Evolutionary conservation across 2,888 invertebrate genomes (phyloP), one percentile per base, ranked within the genome.

Genomic region (Prenolepis imparis): DNA sequence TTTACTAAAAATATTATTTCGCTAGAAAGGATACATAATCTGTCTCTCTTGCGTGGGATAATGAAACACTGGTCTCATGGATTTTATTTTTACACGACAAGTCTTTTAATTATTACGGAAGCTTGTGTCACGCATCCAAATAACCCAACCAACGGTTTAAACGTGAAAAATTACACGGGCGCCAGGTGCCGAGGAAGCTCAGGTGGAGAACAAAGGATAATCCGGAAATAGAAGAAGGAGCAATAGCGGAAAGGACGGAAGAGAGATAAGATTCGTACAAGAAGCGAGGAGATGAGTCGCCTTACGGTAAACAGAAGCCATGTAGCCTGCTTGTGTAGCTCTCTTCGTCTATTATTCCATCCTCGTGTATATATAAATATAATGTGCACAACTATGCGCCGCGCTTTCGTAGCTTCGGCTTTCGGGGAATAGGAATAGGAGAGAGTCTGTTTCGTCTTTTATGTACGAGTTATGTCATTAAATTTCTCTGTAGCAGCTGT

Each of bases 281-380:
- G 85, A 8, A 78, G 75, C 57, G 44, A 81, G 48, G 48, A 59
- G 68, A 75, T 24, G 48, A 82, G 81, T 87, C 85, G 86, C 81
- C 68, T 75, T 75, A 66, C 82, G 77, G 86, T 88, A 87, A 91
- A 89, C 88, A 87, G 75, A 88, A 84, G 85, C 86, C 86, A 73
- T 84, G 32, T 11, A 57, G 55, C 28, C 52, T 44, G n/a, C n/a
- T n/a, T 70, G 68, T 68, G 64, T 85, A 77, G 78, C 68, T 36
- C 36, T 36, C 36, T 86, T 85, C 84, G 78, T 88, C 84, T 85
- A 86, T 88, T 89, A 88, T 88, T 89, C 87, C 70, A 85, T 86
- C 68, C 70, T 59, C 52, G 28, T 70, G 18, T 21, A 61, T 73
- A 63, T 80, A 77, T 57, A 84, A 82, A 73, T 86, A 83, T 75